Conservation (phyloP, 2,888 invertebrate genomes). For the Eupeodes latifasciatus region DNA sequence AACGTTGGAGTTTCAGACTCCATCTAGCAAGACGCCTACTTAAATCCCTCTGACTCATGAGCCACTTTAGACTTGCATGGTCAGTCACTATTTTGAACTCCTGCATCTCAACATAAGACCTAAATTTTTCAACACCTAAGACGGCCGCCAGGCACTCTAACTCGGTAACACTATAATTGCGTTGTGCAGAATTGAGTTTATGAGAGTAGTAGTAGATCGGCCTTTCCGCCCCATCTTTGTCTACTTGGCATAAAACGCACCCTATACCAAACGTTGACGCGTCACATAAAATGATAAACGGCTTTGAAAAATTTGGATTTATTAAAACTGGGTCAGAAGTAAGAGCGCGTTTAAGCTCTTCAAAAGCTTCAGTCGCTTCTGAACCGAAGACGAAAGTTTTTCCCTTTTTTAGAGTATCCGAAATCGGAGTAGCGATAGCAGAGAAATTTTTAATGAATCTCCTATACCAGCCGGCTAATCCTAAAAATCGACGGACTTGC, state of each 20-base stretch:
- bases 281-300: slow-evolving; percentile 8
- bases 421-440: neutral
- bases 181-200: neutral
- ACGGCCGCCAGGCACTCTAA: neutral
- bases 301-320: slow-evolving; percentile 4
- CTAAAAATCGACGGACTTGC: neutral
- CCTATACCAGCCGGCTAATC: neutral
- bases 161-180: slow-evolving; percentile 7
- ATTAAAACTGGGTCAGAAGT: slow-evolving; percentile 1
- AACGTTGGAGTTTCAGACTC: too few relatives aligned
- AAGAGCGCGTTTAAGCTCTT: neutral
- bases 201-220: slow-evolving; percentile 8
- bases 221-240: neutral
- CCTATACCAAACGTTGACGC: neutral
- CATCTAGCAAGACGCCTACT: too few relatives aligned
- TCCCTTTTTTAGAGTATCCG: neutral
- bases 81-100: too few relatives aligned
- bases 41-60: too few relatives aligned
- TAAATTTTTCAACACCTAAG: too few relatives aligned
- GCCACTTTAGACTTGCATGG: too few relatives aligned
- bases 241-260: slow-evolving; percentile 6
- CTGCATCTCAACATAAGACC: too few relatives aligned
- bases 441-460: slow-evolving; percentile 1
- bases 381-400: neutral
- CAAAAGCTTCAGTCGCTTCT: neutral